Percentiles rank a stretch among this genome's conserved stretches.
Conservation (phyloP, 2,797 vertebrate species). For the Lateolabrax maculatus region DNA sequence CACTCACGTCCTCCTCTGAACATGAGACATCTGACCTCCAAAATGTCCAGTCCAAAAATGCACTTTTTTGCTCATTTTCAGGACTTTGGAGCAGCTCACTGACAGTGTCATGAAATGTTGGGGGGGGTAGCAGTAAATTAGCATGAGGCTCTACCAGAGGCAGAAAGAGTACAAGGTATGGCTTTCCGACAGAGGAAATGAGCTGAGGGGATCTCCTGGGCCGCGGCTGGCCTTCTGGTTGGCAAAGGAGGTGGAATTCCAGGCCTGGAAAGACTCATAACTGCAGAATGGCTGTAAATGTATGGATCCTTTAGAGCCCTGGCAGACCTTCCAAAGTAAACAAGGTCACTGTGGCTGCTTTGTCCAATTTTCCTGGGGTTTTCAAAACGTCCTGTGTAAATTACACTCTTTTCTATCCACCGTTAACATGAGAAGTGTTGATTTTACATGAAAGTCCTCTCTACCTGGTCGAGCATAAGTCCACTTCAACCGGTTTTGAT, state of each 20-base stretch:
- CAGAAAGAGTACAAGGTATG: constrained; percentile 35
- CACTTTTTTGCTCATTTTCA: constrained; percentile 28
- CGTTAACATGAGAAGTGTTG: constrained; percentile 63
- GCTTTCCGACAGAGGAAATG: constrained; percentile 79
- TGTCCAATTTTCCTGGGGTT: constrained; percentile 66
- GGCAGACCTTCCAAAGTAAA: constrained; percentile 77
- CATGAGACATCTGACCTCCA: constrained; percentile 35
- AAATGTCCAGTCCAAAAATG: no score
- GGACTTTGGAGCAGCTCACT: constrained; percentile 42
- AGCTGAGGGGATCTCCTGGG: constrained; percentile 77
- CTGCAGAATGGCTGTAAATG: constrained; percentile 65
- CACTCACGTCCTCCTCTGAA: constrained; percentile 9
- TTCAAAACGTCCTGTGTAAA: constrained; percentile 59
- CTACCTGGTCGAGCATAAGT: constrained; percentile 36
- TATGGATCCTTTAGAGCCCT: constrained; percentile 54
- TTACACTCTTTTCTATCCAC: constrained; percentile 33
- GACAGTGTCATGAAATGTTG: constrained; percentile 46
- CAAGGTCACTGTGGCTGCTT: constrained; percentile 71
- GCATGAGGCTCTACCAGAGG: constrained; percentile 65
- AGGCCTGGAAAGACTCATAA: constrained; percentile 81
- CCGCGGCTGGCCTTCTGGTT: constrained; percentile 54
- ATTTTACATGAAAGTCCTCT: constrained; percentile 59
- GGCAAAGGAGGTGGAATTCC: constrained; percentile 68
- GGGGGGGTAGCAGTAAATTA: constrained; percentile 64
- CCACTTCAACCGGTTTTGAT: constrained; percentile 48